Evolutionary conservation across 92 coral and sea anemone species (phyloP), one percentile per base, ranked within the genome.

Genomic region (Parazoanthus swiftii): DNA sequence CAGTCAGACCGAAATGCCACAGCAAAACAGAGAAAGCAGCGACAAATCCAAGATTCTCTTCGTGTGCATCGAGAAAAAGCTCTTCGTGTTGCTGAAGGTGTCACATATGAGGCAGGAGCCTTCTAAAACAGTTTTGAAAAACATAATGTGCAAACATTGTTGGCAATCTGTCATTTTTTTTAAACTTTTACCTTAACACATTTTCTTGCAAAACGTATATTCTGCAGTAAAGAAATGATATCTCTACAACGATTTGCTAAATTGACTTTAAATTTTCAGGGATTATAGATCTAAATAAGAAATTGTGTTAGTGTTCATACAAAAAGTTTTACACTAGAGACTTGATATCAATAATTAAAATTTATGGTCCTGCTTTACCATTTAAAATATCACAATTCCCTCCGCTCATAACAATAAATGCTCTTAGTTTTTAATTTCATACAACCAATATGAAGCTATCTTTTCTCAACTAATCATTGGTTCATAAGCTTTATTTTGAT

Each of bases 211-310:
- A 90, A 58, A 48, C 43, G 67, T 81, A 81, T 66, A 86, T 86
- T 86, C 70, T 33, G 25, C 38, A 77, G 75, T 86, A 81, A 85
- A 86, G 86, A 85, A 89, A 89, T 85, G 89, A 85, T 76, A 79
- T 85, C 89, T 90, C 72, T 37, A 35, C 74, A 75, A 54, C 63
- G 65, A n/a, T 89, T 85, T 63, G 50, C 75, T 75, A 46, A 36
- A 85, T 76, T 85, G 85, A 76, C 75, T 75, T 89, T 79, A 89
- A 85, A 85, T 89, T 85, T 89, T 85, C 86, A 89, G 79, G 43
- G 79, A 35, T 89, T 4, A 18, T 86, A 80, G 76, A 39, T 58
- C 74, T 86, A 73, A 73, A 29, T 65, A 74, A 58, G 82, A 73
- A 29, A 29, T 29, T 29, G 33, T 29, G 33, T 29, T 29, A 29